Evolutionary conservation across 1,140 invertebrate genomes (phyloP).

Genomic region (Parasteatoda tepidariorum): DNA sequence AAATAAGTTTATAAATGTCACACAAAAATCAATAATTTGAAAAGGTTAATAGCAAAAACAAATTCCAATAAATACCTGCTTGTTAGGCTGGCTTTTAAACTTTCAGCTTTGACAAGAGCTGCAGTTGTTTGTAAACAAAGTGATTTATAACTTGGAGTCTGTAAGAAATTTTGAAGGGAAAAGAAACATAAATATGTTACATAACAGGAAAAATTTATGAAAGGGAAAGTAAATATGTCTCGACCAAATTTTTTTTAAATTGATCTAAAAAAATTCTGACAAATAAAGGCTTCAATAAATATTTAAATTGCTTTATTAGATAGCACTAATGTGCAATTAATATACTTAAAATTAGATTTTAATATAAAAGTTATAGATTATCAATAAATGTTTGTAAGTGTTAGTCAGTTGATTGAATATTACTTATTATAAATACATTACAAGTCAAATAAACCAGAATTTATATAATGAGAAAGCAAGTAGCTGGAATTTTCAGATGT

Average conservation of each 20-base stretch:
- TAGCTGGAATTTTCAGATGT: too few relatives aligned
- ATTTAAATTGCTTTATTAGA: not conserved
- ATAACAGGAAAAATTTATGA: not conserved
- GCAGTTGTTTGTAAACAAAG: conserved; percentile 71
- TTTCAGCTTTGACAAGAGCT: conserved; percentile 71
- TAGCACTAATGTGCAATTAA: not conserved
- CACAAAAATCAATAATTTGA: not conserved
- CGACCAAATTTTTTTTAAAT: not conserved
- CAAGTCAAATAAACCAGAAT: too few relatives aligned
- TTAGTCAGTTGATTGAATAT: too few relatives aligned
- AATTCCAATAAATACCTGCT: conserved; percentile 61
- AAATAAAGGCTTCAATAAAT: not conserved
- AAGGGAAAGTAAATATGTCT: not conserved
- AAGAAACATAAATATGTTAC: not conserved
- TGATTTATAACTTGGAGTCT: conserved; percentile 71
- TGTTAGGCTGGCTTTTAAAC: conserved; percentile 52
- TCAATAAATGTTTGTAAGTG: too few relatives aligned
- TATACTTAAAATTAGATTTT: too few relatives aligned
- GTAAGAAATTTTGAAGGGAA: conserved; percentile 71
- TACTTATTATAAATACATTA: too few relatives aligned
- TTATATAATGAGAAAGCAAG: too few relatives aligned
- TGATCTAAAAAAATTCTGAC: not conserved
- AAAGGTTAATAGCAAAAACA: conserved; percentile 31
- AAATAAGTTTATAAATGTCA: not conserved
- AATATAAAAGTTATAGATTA: too few relatives aligned